These are phyloP conservation scores for Dryobotodes eremita DNA, from an alignment of 2,888 invertebrate species.

Conservation along the genomic window DNA sequence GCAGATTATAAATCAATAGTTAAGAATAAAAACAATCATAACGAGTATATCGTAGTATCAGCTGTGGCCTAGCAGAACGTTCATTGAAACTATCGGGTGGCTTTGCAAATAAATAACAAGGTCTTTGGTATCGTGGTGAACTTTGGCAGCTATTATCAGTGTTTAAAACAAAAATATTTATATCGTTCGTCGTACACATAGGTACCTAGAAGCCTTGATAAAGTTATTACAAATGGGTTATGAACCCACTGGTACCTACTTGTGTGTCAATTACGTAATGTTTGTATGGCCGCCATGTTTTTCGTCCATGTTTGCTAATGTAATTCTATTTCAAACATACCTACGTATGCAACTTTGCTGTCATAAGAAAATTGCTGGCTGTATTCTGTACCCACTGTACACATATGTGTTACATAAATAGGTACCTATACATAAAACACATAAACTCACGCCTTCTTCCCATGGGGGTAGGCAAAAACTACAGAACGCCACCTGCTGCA, in stretches of 20 bases:
- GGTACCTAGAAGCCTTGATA: constrained; percentile 70
- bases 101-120: constrained; percentile 80
- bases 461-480: no score
- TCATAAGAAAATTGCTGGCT: constrained; percentile 20
- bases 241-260: constrained; percentile 41
- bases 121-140: constrained; percentile 78
- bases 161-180: constrained; percentile 84
- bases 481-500: no score
- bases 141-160: constrained; percentile 81
- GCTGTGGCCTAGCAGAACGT: constrained; percentile 46
- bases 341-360: constrained; percentile 15
- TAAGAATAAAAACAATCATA: neutral
- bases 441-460: no score
- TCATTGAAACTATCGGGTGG: constrained; percentile 52
- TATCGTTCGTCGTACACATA: constrained; percentile 69
- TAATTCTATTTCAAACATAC: constrained; percentile 29
- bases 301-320: constrained; percentile 30
- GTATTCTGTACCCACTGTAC: neutral
- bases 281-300: constrained; percentile 54
- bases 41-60: constrained; percentile 19
- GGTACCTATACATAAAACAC: neutral
- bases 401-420: neutral
- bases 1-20: neutral
- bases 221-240: constrained; percentile 75
- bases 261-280: constrained; percentile 72